Conservation (phyloP, 2,797 vertebrate species). For the Chelmon rostratus region DNA sequence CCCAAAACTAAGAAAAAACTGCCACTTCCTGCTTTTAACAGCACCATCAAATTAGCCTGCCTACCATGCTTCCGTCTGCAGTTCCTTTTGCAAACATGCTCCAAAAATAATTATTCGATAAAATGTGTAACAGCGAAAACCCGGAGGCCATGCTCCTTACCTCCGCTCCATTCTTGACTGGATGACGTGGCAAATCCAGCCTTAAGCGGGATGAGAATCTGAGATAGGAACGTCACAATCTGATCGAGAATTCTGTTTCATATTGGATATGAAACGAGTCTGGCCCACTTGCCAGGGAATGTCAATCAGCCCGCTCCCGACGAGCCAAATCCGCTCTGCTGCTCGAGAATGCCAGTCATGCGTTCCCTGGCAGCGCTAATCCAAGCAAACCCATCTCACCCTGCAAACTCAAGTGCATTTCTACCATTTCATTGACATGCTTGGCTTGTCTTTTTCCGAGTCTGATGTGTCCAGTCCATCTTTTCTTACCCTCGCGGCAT, state of each 20-base stretch:
- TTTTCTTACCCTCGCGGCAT: slow-evolving; percentile 16
- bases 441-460: slow-evolving; percentile 40
- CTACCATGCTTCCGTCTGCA: slow-evolving; percentile 1
- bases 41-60: background rate
- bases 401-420: slow-evolving; percentile 48
- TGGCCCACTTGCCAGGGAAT: slow-evolving; percentile 57
- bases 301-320: slow-evolving; percentile 64
- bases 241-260: slow-evolving; percentile 66
- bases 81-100: slow-evolving; percentile 16
- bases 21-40: background rate
- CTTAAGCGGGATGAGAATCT: slow-evolving; percentile 40
- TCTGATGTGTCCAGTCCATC: slow-evolving; percentile 31
- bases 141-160: slow-evolving; percentile 30
- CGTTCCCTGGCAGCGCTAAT: slow-evolving; percentile 65
- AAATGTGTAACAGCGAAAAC: slow-evolving; percentile 27
- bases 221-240: slow-evolving; percentile 54
- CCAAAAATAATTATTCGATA: slow-evolving; percentile 35
- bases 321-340: slow-evolving; percentile 67
- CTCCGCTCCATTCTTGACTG: slow-evolving; percentile 30
- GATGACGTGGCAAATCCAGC: slow-evolving; percentile 51
- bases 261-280: slow-evolving; percentile 53
- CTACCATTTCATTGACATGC: slow-evolving; percentile 64
- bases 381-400: slow-evolving; percentile 57
- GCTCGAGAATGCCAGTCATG: slow-evolving; percentile 68
- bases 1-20: background rate